phyloP scores from a whole-genome alignment of 2,113 vertebrate genomes.

The Tiliqua scincoides region DNA sequence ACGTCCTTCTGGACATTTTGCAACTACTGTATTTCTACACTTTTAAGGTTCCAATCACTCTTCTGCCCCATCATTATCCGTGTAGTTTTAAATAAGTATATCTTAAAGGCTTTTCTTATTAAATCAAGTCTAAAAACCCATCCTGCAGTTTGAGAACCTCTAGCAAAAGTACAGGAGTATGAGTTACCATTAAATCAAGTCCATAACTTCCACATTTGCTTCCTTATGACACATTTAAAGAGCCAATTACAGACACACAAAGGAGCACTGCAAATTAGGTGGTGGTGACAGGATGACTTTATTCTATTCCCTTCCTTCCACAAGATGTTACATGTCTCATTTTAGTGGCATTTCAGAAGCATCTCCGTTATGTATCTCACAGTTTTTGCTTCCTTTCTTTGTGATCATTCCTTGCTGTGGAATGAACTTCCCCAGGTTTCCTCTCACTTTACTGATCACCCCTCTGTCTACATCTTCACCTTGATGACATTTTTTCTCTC shows the following conservation, averaged over 20 bases:
- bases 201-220: rapidly evolving
- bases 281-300: neutral
- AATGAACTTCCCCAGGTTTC: neutral
- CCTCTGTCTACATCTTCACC: neutral
- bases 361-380: constrained; percentile 15
- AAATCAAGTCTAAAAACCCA: constrained; percentile 7
- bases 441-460: neutral
- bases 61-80: neutral
- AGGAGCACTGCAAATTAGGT: constrained; percentile 31
- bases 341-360: constrained; percentile 27
- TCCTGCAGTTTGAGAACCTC: neutral
- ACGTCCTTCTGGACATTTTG: neutral
- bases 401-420: neutral
- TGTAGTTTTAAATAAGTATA: neutral
- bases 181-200: constrained; percentile 6
- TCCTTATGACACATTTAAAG: constrained; percentile 33
- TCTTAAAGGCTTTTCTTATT: neutral
- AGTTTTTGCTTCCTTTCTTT: constrained; percentile 6
- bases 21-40: neutral
- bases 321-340: neutral
- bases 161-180: neutral
- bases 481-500: neutral
- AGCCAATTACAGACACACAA: constrained; percentile 32
- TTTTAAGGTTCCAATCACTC: neutral
- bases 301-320: neutral